Evolutionary conservation across 2,888 invertebrate species (phyloP).

Genomic region (Myathropa florea): DNA sequence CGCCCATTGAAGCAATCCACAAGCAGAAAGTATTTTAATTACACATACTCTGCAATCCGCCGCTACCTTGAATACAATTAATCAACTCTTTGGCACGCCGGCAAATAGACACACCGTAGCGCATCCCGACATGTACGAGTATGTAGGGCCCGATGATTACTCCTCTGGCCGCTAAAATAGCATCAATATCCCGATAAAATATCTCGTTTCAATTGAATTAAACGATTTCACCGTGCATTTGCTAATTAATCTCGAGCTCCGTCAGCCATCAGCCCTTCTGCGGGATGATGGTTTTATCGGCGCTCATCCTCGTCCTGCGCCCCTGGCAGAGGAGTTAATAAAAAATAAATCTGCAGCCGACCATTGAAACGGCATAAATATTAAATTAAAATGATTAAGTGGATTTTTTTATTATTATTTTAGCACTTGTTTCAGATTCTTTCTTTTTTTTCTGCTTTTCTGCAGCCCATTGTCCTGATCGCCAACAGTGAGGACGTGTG

Average conservation of each 20-base stretch:
- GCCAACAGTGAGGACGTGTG: neutral
- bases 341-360: neutral
- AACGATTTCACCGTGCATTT: conserved; percentile 29
- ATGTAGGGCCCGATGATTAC: neutral
- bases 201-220: conserved; percentile 22
- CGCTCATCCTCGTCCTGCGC: neutral
- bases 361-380: neutral
- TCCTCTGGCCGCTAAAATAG: neutral
- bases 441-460: neutral
- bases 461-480: neutral
- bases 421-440: neutral
- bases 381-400: neutral
- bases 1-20: neutral
- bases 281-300: neutral
- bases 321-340: neutral
- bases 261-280: neutral
- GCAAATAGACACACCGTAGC: neutral
- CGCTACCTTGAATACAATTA: conserved; percentile 37
- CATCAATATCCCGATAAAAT: conserved; percentile 6
- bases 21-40: conserved; percentile 43
- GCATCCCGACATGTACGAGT: neutral
- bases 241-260: conserved; percentile 46
- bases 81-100: conserved; percentile 30
- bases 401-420: neutral
- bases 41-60: conserved; percentile 38